Evolutionary conservation across 2,888 invertebrate genomes (phyloP).

Genomic region (Aricia artaxerxes): DNA sequence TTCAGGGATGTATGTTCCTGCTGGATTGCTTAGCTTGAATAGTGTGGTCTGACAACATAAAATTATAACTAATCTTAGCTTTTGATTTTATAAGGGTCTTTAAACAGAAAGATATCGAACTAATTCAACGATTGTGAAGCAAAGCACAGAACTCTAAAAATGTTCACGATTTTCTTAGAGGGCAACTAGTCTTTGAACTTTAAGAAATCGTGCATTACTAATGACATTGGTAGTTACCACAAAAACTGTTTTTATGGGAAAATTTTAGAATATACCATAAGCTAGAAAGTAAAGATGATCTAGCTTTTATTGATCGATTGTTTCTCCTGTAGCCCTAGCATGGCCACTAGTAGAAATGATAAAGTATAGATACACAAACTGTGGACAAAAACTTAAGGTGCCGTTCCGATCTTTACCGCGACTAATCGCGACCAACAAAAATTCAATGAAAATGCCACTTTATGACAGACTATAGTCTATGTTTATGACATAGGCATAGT

Average conservation of each 20-base stretch:
- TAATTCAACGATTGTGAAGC: neutral
- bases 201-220: conserved; percentile 59
- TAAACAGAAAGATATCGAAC: neutral
- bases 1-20: neutral
- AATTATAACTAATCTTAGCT: no score
- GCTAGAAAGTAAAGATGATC: neutral
- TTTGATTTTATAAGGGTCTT: neutral
- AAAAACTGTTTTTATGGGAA: conserved; percentile 39
- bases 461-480: no score
- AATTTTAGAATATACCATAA: neutral
- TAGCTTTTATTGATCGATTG: neutral
- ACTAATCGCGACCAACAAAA: no score
- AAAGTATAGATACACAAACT: no score
- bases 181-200: conserved; percentile 28
- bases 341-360: no score
- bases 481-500: no score
- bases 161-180: conserved; percentile 30
- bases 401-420: no score
- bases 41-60: no score
- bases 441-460: no score
- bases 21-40: no score
- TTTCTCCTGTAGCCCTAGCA: neutral
- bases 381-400: no score
- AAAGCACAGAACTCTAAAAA: conserved; percentile 31
- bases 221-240: conserved; percentile 50